Evolutionary conservation across 2,888 invertebrate species (phyloP).

Genomic region (Camptogramma bilineatum): DNA sequence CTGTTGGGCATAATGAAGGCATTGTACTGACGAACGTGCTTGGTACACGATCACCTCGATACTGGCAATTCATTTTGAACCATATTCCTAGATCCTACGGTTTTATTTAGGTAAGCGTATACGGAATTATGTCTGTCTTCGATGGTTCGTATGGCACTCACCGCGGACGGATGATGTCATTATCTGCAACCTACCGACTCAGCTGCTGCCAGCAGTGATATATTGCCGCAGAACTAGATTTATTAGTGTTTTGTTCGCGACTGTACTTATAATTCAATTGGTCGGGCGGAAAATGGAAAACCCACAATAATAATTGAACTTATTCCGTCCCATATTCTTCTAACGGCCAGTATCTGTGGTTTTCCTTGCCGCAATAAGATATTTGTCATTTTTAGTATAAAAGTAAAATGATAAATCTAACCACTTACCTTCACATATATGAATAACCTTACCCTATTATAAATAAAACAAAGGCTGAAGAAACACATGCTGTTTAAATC

Average conservation of each 20-base stretch:
- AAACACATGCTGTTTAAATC: too few relatives aligned
- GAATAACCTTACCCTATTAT: too few relatives aligned
- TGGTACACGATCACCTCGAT: slow-evolving; percentile 31
- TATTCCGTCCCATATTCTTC: too few relatives aligned
- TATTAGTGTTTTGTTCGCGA: slow-evolving; percentile 65
- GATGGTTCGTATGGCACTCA: slow-evolving; percentile 49
- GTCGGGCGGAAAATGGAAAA: slow-evolving; percentile 5
- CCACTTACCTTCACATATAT: too few relatives aligned
- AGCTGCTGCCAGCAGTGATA: slow-evolving; percentile 67
- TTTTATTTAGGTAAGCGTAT: slow-evolving; percentile 22
- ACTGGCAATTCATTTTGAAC: slow-evolving; percentile 28
- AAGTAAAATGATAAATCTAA: too few relatives aligned
- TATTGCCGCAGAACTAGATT: slow-evolving; percentile 66
- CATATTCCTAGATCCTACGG: slow-evolving; percentile 20
- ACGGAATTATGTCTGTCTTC: slow-evolving; percentile 43
- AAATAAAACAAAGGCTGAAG: too few relatives aligned
- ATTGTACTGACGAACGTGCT: slow-evolving; percentile 60
- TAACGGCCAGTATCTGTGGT: too few relatives aligned
- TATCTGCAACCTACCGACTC: slow-evolving; percentile 71
- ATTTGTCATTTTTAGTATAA: too few relatives aligned
- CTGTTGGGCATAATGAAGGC: slow-evolving; percentile 77
- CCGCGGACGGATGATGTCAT: slow-evolving; percentile 69
- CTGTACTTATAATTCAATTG: slow-evolving; percentile 44
- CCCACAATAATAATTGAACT: too few relatives aligned
- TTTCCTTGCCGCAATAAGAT: too few relatives aligned